phyloP scores from a whole-genome alignment of 2,888 invertebrate genomes.

The Congeria kusceri region DNA sequence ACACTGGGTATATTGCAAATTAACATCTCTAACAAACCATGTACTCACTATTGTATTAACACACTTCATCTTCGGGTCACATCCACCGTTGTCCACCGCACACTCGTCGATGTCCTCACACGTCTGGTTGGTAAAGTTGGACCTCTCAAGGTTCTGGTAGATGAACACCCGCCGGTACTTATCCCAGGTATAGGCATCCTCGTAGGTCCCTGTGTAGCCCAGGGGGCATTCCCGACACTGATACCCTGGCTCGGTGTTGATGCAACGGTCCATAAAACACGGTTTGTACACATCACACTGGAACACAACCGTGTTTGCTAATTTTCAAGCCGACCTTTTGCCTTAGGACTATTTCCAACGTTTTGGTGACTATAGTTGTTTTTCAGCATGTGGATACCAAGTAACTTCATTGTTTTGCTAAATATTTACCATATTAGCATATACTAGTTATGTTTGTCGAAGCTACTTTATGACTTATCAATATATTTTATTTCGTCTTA shows the following conservation, averaged over 20 bases:
- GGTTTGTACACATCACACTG: constrained; percentile 67
- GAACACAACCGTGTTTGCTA: too few relatives aligned
- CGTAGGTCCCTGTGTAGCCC: constrained; percentile 70
- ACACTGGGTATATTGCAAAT: too few relatives aligned
- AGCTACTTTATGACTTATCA: too few relatives aligned
- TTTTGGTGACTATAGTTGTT: too few relatives aligned
- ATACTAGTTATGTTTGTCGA: too few relatives aligned
- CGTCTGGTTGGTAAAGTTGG: constrained; percentile 57
- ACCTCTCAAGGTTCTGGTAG: constrained; percentile 49
- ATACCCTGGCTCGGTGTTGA: constrained; percentile 73
- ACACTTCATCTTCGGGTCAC: constrained; percentile 72
- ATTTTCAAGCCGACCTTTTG: too few relatives aligned
- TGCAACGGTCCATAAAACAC: constrained; percentile 65
- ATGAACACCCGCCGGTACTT: constrained; percentile 62
- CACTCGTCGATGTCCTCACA: constrained; percentile 74
- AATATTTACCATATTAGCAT: too few relatives aligned
- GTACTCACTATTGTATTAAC: constrained; percentile 74
- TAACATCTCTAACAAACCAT: too few relatives aligned
- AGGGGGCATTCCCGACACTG: constrained; percentile 73
- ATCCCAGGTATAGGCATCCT: constrained; percentile 69
- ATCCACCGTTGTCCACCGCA: constrained; percentile 71
- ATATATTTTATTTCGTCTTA: too few relatives aligned
- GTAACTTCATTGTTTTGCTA: too few relatives aligned
- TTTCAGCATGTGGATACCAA: too few relatives aligned
- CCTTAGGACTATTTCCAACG: too few relatives aligned